Conservation (phyloP, 2,797 vertebrate genomes). For the Muraenolepis orangiensis region DNA sequence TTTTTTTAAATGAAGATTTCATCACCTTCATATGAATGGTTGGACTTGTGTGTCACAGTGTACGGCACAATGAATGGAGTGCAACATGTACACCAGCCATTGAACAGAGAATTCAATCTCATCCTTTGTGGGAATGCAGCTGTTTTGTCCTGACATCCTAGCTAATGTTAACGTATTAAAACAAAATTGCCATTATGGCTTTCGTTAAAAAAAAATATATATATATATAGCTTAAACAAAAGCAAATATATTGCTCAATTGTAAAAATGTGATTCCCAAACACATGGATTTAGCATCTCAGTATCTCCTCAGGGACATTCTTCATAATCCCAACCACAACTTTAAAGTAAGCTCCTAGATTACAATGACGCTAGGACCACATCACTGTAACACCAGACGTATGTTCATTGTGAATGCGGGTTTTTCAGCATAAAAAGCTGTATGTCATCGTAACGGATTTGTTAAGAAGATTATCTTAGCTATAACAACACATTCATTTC, state of each 20-base stretch:
- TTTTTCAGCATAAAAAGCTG: constrained; percentile 11
- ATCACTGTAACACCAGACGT: constrained; percentile 27
- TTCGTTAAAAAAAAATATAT: no score
- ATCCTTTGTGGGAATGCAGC: background rate
- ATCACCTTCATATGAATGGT: background rate
- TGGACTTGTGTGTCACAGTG: background rate
- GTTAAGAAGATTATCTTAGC: constrained; percentile 33
- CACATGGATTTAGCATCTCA: constrained; percentile 12
- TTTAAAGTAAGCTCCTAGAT: constrained; percentile 49
- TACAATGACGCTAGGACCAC: constrained; percentile 30
- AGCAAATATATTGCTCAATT: background rate
- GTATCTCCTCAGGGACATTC: constrained; percentile 36
- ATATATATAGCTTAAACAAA: background rate
- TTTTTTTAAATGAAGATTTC: background rate
- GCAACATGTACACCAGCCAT: background rate
- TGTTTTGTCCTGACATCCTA: constrained; percentile 13
- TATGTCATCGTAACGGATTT: constrained; percentile 39
- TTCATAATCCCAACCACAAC: constrained; percentile 44
- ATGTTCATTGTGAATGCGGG: constrained; percentile 1
- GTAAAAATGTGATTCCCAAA: background rate
- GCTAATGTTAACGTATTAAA: no score
- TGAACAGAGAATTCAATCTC: background rate
- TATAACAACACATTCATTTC: constrained; percentile 54
- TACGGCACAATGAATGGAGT: constrained; percentile 16
- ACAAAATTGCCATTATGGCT: no score